phyloP scores from a whole-genome alignment of 2,888 invertebrate species.

The Smittia sp. region DNA sequence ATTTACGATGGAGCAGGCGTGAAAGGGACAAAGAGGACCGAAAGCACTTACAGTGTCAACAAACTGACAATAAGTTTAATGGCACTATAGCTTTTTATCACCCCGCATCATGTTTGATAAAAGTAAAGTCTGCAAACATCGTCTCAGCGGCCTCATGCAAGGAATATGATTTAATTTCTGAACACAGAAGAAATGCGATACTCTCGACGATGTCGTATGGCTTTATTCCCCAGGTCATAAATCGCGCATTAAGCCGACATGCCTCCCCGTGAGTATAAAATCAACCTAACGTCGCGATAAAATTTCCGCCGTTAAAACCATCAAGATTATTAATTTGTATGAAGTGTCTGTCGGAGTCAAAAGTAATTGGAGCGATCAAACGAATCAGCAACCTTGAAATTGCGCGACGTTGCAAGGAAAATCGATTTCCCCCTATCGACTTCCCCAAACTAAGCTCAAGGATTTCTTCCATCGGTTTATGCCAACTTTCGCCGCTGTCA shows the following conservation, averaged over 20 bases:
- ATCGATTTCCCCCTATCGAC: not conserved
- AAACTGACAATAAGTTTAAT: not conserved
- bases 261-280: not conserved
- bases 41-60: slow-evolving; percentile 8
- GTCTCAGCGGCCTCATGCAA: not conserved
- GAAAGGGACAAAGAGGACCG: not conserved
- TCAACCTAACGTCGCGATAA: slow-evolving; percentile 1
- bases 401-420: no score
- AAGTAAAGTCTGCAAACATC: not conserved
- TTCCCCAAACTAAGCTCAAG: not conserved
- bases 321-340: no score
- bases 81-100: not conserved
- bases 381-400: no score
- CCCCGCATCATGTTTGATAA: not conserved
- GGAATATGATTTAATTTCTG: slow-evolving; percentile 30
- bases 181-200: slow-evolving; percentile 14
- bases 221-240: slow-evolving; percentile 23
- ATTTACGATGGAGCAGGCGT: not conserved
- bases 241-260: slow-evolving; percentile 12
- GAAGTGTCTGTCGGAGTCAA: no score
- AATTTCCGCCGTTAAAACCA: not conserved
- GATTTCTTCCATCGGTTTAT: not conserved
- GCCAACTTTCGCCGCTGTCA: not conserved
- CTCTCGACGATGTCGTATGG: slow-evolving; percentile 20
- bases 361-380: no score